Conservation (phyloP, 2,888 invertebrate species). For the Nipponacmea schrenckii region DNA sequence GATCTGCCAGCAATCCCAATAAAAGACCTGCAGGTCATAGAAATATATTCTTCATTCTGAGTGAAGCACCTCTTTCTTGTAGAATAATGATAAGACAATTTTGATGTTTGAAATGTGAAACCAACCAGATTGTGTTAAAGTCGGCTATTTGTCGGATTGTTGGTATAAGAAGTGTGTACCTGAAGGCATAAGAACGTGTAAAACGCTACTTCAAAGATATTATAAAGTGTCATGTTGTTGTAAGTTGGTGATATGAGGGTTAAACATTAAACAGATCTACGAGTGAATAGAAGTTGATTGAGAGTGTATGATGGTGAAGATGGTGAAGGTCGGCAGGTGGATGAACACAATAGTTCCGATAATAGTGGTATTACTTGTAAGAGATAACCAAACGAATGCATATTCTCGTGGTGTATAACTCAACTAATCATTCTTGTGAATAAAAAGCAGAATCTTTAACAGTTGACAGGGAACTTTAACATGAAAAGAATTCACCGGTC, state of each 20-base stretch:
- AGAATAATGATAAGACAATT: not conserved
- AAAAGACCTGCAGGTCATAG: not conserved
- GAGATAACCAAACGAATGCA: no score
- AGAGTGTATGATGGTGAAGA: no score
- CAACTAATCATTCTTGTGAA: no score
- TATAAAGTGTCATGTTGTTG: constrained; percentile 5
- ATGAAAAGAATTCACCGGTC: no score
- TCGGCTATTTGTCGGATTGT: not conserved
- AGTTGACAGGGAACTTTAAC: no score
- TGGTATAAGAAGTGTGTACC: not conserved
- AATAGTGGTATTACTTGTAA: no score
- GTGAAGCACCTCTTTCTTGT: not conserved
- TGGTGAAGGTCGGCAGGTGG: not conserved
- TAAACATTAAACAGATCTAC: not conserved
- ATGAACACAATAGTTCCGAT: not conserved
- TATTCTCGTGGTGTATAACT: no score
- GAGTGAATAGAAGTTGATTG: no score
- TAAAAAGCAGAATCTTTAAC: no score
- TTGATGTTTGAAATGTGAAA: not conserved
- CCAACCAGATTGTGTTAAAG: not conserved
- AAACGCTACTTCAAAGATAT: constrained; percentile 5
- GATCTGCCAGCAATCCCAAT: not conserved
- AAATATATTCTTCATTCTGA: not conserved
- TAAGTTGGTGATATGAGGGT: not conserved
- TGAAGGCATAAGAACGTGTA: not conserved